Conservation (phyloP, 2,888 invertebrate genomes). For the Synergus laeviventris region DNA sequence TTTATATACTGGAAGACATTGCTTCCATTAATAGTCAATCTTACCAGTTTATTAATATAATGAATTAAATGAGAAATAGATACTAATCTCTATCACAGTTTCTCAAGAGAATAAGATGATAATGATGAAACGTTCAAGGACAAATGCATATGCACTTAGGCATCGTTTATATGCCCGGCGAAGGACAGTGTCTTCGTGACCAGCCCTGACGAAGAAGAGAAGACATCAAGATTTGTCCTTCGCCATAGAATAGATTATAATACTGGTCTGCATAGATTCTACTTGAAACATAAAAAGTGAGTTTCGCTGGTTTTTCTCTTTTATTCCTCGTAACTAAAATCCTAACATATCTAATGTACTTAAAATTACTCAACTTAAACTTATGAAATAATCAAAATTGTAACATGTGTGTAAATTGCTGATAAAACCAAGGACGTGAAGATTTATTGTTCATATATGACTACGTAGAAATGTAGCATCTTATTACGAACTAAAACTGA, state of each 20-base stretch:
- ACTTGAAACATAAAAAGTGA: too few relatives aligned
- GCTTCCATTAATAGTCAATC: background rate
- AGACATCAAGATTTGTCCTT: background rate
- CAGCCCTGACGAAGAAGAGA: background rate
- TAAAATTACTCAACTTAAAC: background rate
- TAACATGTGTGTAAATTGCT: background rate
- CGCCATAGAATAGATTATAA: background rate
- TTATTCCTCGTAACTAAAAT: too few relatives aligned
- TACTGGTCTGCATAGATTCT: background rate
- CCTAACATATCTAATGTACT: too few relatives aligned
- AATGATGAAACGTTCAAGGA: slow-evolving; percentile 3
- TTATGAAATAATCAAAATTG: background rate
- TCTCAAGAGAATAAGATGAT: background rate
- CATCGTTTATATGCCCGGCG: background rate
- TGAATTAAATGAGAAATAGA: background rate
- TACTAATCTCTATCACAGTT: background rate
- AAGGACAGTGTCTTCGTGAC: slow-evolving; percentile 1
- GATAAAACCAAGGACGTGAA: background rate
- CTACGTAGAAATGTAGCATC: background rate
- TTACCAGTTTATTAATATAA: background rate
- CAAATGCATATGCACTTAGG: background rate
- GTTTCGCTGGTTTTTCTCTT: too few relatives aligned
- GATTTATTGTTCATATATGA: too few relatives aligned
- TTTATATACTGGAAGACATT: background rate
- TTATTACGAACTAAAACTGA: background rate